A percentile compares a stretch with the other conserved stretches of the same genome.
These are phyloP conservation scores for Drosophila lini DNA, from an alignment of 1,140 invertebrate species.

Conservation along the genomic window DNA sequence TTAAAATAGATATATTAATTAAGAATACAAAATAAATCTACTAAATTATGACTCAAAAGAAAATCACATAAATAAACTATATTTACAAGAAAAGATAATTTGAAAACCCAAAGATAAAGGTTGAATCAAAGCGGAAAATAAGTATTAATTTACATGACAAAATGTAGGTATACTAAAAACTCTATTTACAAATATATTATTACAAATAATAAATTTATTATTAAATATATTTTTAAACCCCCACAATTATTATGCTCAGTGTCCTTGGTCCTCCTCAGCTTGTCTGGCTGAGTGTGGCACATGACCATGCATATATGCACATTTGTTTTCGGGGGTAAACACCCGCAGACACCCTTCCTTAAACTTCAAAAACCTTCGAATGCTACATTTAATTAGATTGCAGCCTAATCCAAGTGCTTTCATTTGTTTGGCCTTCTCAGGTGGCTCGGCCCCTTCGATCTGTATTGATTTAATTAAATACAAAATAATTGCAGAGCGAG, in stretches of 20 bases:
- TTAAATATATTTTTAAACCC: neutral
- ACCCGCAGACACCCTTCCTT: neutral
- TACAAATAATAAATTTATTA: too few species aligned
- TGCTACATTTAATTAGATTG: constrained; percentile 51
- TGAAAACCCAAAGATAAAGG: too few species aligned
- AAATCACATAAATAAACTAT: too few species aligned
- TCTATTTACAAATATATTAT: too few species aligned
- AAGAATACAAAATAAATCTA: too few species aligned
- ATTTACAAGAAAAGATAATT: too few species aligned
- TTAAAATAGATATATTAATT: neutral
- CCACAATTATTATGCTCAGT: neutral
- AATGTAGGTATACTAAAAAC: too few species aligned
- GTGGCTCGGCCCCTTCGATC: constrained; percentile 26
- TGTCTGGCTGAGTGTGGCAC: constrained; percentile 13
- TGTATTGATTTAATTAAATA: constrained; percentile 58
- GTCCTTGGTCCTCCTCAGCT: neutral
- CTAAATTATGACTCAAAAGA: too few species aligned
- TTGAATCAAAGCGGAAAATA: too few species aligned
- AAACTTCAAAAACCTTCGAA: constrained; percentile 27
- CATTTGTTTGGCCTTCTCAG: constrained; percentile 45
- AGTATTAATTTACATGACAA: too few species aligned
- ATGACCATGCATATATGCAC: constrained; percentile 33
- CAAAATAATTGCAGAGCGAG: constrained; percentile 44
- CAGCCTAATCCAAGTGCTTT: constrained; percentile 34
- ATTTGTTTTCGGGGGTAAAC: constrained; percentile 6